Percentiles rank a stretch among this genome's conserved stretches.
phyloP scores from a whole-genome alignment of 2,888 invertebrate genomes.

The Leucophora obtusa region DNA sequence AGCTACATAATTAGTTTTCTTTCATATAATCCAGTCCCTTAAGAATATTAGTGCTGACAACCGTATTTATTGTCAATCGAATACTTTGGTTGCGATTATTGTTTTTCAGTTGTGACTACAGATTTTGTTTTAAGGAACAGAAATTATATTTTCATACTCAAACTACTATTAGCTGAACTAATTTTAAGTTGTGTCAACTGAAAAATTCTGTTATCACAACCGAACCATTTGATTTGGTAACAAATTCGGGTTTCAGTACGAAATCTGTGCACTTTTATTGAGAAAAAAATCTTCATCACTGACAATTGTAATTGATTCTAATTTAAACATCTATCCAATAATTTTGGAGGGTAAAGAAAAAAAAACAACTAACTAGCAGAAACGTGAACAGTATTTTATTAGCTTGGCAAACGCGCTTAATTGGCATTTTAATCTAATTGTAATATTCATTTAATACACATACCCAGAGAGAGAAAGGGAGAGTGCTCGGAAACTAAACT shows the following conservation, averaged over 20 bases:
- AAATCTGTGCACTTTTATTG: not conserved
- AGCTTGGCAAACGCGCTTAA: conserved; percentile 45
- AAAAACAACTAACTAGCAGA: not conserved
- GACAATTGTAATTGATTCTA: not conserved
- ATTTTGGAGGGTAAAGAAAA: not conserved
- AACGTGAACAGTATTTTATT: conserved; percentile 33
- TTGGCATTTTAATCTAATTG: conserved; percentile 49
- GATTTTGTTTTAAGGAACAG: no score
- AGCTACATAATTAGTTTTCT: no score
- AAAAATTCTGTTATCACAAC: no score
- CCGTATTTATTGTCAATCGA: no score
- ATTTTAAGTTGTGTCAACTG: no score
- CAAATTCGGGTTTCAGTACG: not conserved
- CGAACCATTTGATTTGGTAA: no score
- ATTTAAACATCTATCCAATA: not conserved
- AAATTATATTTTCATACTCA: no score
- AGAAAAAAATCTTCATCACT: not conserved
- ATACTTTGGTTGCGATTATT: no score
- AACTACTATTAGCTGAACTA: no score
- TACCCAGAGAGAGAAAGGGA: not conserved
- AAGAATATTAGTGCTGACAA: no score
- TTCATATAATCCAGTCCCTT: no score
- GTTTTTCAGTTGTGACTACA: no score
- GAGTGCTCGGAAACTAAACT: not conserved
- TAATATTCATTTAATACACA: not conserved